phyloP scores from a whole-genome alignment of 2,113 vertebrate species.

The Oxyruncus cristatus region DNA sequence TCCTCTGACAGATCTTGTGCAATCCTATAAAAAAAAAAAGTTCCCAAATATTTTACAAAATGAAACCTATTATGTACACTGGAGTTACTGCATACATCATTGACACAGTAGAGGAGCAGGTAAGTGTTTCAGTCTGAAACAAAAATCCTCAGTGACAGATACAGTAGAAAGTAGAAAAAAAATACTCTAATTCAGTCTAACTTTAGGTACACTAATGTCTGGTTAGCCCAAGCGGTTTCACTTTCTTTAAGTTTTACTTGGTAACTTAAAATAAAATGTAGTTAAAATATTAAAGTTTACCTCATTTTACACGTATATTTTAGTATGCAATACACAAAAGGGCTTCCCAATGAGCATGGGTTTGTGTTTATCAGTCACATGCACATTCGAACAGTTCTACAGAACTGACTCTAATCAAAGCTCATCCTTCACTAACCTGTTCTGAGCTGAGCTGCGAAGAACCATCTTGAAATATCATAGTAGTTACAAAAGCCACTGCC shows the following conservation, averaged over 20 bases:
- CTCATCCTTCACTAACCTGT: slow-evolving; percentile 72
- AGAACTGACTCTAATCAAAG: background rate
- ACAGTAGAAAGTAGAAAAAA: background rate
- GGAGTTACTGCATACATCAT: background rate
- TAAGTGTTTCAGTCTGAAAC: background rate
- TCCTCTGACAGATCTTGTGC: background rate
- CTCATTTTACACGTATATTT: background rate
- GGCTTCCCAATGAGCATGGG: background rate
- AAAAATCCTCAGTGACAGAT: background rate
- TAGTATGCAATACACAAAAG: background rate
- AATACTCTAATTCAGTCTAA: background rate
- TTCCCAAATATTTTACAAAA: background rate
- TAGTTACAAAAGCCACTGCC: slow-evolving; percentile 75
- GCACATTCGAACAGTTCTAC: background rate
- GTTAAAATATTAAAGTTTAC: background rate
- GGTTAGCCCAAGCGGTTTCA: background rate
- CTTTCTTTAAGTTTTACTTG: background rate
- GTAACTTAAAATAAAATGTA: background rate
- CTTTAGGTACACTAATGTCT: background rate
- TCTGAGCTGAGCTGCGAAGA: slow-evolving; percentile 80
- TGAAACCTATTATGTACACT: background rate
- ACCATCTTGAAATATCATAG: slow-evolving; percentile 84
- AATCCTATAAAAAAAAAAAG: background rate
- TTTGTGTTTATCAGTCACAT: background rate
- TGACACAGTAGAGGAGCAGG: background rate